phyloP scores from a whole-genome alignment of 2,888 invertebrate genomes.

The Sarcophaga carnaria region DNA sequence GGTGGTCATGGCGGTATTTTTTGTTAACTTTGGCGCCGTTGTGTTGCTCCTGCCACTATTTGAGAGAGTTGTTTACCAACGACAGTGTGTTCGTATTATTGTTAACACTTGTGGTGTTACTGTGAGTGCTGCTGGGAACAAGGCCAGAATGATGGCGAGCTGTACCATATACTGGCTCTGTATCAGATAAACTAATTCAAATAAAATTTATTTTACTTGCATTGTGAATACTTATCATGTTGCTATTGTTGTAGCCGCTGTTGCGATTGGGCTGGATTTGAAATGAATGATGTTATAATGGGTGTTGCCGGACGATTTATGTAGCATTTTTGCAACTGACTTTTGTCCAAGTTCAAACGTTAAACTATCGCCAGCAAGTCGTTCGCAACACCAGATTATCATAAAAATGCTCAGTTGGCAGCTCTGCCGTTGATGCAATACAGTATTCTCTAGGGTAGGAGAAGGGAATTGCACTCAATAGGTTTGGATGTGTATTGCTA shows the following conservation, averaged over 20 bases:
- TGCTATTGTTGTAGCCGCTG: conserved; percentile 80
- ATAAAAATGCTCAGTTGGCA: conserved; percentile 91
- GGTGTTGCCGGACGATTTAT: conserved; percentile 87
- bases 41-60: conserved; percentile 68
- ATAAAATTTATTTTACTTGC: conserved; percentile 75
- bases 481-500: conserved; percentile 80
- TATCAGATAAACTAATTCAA: conserved; percentile 78
- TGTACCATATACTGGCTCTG: conserved; percentile 79
- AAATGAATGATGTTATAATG: conserved; percentile 76
- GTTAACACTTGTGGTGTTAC: conserved; percentile 31
- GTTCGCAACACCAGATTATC: conserved; percentile 93
- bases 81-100: conserved; percentile 81
- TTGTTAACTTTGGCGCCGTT: conserved; percentile 79
- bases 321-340: conserved; percentile 79
- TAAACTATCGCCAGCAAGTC: conserved; percentile 91
- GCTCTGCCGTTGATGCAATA: conserved; percentile 81
- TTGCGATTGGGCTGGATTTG: conserved; percentile 77
- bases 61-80: conserved; percentile 85
- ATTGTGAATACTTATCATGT: conserved; percentile 67
- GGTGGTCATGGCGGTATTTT: conserved; percentile 92
- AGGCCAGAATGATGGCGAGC: conserved; percentile 76
- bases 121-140: conserved; percentile 73
- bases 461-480: conserved; percentile 75
- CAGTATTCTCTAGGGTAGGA: conserved; percentile 81
- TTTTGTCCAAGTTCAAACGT: conserved; percentile 89